phyloP scores from a whole-genome alignment of 2,113 vertebrate genomes.

The Ploceus nigricollis region DNA sequence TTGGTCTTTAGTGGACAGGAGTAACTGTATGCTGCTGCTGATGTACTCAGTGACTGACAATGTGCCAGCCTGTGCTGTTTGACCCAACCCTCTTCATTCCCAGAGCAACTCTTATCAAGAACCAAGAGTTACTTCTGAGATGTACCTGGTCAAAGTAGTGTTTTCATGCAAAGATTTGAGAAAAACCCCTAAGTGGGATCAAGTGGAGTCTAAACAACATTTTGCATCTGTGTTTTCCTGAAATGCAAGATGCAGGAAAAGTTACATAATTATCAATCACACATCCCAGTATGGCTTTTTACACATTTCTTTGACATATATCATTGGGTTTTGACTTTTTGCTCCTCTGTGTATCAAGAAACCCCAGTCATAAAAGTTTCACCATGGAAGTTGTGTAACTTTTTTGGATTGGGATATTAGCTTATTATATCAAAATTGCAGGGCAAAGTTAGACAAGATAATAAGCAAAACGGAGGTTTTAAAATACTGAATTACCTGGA shows the following conservation, averaged over 20 bases:
- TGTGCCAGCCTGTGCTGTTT: not conserved
- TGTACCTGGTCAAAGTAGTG: not conserved
- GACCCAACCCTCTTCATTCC: not conserved
- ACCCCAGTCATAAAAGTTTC: not conserved
- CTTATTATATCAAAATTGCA: not conserved
- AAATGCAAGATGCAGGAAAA: not conserved
- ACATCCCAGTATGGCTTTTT: not conserved
- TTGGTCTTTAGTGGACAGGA: not conserved
- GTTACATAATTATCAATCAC: not conserved
- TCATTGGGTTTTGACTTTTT: not conserved
- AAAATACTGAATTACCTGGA: not conserved
- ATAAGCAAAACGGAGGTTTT: not conserved
- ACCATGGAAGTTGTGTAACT: not conserved
- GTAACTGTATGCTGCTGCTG: not conserved
- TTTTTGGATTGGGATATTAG: not conserved
- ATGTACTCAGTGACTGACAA: not conserved
- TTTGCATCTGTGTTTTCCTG: not conserved
- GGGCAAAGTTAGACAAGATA: not conserved
- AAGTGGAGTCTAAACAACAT: not conserved
- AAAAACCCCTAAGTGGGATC: not conserved
- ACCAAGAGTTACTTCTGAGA: not conserved
- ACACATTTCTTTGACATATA: not conserved
- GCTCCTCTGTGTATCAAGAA: not conserved
- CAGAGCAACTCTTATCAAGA: not conserved
- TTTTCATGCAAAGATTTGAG: not conserved